Evolutionary conservation across 2,888 invertebrate species (phyloP).

Genomic region (Tethea ocularis): DNA sequence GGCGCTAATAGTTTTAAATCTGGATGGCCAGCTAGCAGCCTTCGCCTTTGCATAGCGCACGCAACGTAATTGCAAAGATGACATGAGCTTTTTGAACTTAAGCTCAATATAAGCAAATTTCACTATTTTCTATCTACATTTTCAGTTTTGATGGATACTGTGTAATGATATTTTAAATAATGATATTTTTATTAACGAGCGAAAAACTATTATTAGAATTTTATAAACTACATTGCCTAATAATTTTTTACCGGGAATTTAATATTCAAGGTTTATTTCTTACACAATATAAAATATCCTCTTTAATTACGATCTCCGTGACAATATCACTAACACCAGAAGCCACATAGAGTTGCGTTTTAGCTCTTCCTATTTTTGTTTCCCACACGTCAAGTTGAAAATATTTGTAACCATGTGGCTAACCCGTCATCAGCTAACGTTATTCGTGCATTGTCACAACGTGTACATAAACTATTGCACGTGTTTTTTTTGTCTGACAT

Average conservation of each 20-base stretch:
- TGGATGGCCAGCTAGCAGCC: not conserved
- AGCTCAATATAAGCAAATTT: too few relatives aligned
- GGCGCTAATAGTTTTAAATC: too few relatives aligned
- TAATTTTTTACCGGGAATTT: not conserved
- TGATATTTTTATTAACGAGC: not conserved
- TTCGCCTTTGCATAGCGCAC: too few relatives aligned
- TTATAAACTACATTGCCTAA: not conserved
- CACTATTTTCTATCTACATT: too few relatives aligned
- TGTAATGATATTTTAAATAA: not conserved
- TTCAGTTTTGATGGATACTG: not conserved
- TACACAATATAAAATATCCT: not conserved
- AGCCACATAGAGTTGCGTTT: constrained; percentile 20
- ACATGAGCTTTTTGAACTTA: not conserved
- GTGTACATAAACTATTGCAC: not conserved
- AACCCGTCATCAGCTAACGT: constrained; percentile 32
- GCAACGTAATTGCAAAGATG: too few relatives aligned
- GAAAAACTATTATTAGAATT: not conserved
- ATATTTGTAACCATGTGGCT: constrained; percentile 28
- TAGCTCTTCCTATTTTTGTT: constrained; percentile 35
- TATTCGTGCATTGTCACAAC: constrained; percentile 23
- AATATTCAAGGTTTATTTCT: constrained; percentile 3
- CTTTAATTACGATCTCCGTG: too few relatives aligned
- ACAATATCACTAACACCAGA: constrained; percentile 16
- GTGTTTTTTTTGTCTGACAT: not conserved
- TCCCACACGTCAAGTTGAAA: constrained; percentile 37